These are phyloP conservation scores for Myiopsitta monachus DNA, from an alignment of 2,113 vertebrate genomes.

Conservation along the genomic window DNA sequence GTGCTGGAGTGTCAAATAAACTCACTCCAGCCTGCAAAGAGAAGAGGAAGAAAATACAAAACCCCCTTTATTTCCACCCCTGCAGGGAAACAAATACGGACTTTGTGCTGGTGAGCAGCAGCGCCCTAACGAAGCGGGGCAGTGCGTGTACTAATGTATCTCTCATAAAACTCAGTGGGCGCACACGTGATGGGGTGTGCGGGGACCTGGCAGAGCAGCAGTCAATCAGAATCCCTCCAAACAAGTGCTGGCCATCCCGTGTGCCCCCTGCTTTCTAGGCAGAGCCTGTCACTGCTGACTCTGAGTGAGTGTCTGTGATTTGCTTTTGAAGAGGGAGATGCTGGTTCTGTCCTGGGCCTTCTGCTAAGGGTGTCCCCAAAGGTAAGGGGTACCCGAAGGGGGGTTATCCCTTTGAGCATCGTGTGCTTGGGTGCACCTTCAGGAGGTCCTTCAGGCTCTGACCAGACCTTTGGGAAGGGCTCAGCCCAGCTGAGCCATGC, in stretches of 20 bases:
- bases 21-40: constrained; percentile 80
- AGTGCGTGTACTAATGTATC: neutral
- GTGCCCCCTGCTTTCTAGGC: neutral
- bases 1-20: constrained; percentile 92
- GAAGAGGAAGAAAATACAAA: constrained; percentile 78
- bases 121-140: constrained; percentile 74
- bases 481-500: neutral
- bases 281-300: accelerated
- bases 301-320: accelerated
- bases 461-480: accelerated
- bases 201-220: neutral
- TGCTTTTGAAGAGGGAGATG: neutral
- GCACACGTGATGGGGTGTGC: neutral
- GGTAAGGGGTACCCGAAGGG: neutral
- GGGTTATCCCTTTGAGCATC: neutral
- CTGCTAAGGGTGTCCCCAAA: neutral
- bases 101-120: constrained; percentile 84
- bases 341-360: neutral
- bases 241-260: accelerated
- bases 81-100: constrained; percentile 84
- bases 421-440: accelerated
- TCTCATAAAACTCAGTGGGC: neutral
- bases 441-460: neutral
- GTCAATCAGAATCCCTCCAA: neutral
- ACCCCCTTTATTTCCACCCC: constrained; percentile 89